A percentile compares a stretch with the other conserved stretches of the same genome.
Conservation (phyloP, 2,888 invertebrate genomes). For the Entomobrya multifasciata region DNA sequence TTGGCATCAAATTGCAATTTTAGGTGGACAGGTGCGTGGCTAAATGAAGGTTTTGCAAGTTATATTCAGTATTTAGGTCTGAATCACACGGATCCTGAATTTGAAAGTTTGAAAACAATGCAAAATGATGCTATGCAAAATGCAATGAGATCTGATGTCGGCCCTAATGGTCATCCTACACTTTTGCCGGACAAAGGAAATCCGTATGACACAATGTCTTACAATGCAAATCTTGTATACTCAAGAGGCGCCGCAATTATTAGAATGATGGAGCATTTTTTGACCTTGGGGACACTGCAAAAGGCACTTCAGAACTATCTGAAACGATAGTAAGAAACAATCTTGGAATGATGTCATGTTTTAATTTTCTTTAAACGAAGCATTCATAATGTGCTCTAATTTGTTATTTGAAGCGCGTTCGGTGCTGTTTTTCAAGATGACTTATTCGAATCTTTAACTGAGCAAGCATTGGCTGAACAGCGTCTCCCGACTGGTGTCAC, state of each 20-base stretch:
- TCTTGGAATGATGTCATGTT: neutral
- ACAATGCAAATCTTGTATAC: constrained; percentile 69
- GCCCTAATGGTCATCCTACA: constrained; percentile 71
- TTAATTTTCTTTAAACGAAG: neutral
- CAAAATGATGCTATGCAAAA: constrained; percentile 72
- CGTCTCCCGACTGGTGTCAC: constrained; percentile 82
- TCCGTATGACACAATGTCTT: constrained; percentile 74
- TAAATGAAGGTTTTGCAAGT: constrained; percentile 88
- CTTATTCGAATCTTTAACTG: constrained; percentile 84
- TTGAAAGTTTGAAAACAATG: constrained; percentile 70
- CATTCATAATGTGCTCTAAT: neutral
- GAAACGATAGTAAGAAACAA: constrained; percentile 63
- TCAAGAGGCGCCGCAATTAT: constrained; percentile 83
- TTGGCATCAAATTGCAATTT: constrained; percentile 80
- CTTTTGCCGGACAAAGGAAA: constrained; percentile 73
- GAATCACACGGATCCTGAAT: constrained; percentile 81
- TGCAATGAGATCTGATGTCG: constrained; percentile 73
- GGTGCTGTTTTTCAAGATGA: constrained; percentile 86
- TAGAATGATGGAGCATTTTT: constrained; percentile 83
- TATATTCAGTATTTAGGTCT: constrained; percentile 87
- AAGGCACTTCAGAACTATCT: constrained; percentile 83
- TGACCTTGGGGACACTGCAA: constrained; percentile 84
- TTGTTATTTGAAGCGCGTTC: constrained; percentile 80
- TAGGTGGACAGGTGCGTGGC: constrained; percentile 88
- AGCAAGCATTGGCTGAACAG: constrained; percentile 80